Evolutionary conservation across 2,113 vertebrate species (phyloP), one percentile per base, ranked within the genome.

Genomic region (Ciconia stormi): DNA sequence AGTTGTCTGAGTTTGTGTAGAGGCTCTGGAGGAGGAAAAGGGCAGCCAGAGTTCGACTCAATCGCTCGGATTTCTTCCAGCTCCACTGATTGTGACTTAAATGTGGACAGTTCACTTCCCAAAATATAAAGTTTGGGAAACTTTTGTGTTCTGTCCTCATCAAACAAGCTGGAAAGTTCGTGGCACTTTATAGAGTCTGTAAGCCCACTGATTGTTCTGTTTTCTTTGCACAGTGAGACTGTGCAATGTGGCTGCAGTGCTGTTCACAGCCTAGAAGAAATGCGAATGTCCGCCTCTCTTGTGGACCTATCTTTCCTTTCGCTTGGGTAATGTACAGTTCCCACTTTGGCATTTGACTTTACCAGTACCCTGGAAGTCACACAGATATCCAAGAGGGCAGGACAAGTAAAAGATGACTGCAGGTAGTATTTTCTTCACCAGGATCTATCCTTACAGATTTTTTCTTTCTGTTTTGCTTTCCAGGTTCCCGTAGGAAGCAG

Each of bases 401-500:
- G 6, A 56, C 30, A 66, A 58, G 34, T 92, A 46, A 76, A 86
- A 90, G 19, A 69, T 49, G 62, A 50, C 49, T 81, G n/a, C 25
- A 52, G 7, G 22, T 40, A n/a, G 25, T 34, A 40, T 16, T 89
- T 84, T 78, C 50, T 81, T 78, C 55, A 30, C 6, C 19, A 36
- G 29, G 8, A 59, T 80, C 8, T 81, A 15, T 27, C 27, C 40
- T 96, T 59, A 88, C 42, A 34, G 30, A 21, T 71, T 77, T 79
- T 90, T 93, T 32, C 30, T 94, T 40, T 83, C 80, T 89, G 25
- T 89, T 97, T 90, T 76, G 21, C 58, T 88, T 94, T 96, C 46
- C 79, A 98, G 98, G 98, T 96, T 98, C 96, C 96, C 97, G 89
- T 97, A 97, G 97, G 95, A 98, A 98, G 96, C 98, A 96, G 71